A percentile compares a stretch with the other conserved stretches of the same genome.
Evolutionary conservation across 1,140 invertebrate genomes (phyloP).

Genomic region (Sipha flava): DNA sequence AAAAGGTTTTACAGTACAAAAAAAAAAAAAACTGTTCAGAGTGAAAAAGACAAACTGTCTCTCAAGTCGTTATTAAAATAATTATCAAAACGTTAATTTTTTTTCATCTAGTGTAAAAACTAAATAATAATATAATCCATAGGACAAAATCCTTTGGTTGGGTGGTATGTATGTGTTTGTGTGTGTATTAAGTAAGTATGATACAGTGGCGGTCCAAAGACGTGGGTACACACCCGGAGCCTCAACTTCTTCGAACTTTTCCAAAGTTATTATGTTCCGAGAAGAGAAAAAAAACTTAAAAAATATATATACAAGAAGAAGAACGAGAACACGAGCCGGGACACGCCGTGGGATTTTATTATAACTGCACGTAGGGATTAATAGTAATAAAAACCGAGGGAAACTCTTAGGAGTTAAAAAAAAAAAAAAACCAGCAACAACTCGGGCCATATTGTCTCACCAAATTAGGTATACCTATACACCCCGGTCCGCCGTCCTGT

Average conservation of each 20-base stretch:
- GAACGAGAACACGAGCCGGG: neutral
- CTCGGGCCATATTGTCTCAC: slow-evolving; percentile 30
- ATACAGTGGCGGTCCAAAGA: neutral
- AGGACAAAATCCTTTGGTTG: neutral
- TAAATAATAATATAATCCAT: neutral
- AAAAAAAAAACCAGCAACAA: neutral
- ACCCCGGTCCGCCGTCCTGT: slow-evolving; percentile 35
- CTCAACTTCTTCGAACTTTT: slow-evolving; percentile 23
- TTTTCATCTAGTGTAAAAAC: neutral
- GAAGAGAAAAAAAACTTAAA: neutral
- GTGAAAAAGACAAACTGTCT: neutral
- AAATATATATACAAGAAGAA: neutral
- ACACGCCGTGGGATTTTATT: slow-evolving; percentile 25
- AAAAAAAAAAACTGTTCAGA: neutral
- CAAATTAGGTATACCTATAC: slow-evolving; percentile 32
- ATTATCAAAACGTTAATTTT: neutral
- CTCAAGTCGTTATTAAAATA: neutral
- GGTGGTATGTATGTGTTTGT: too few relatives aligned
- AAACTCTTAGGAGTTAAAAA: slow-evolving; percentile 7
- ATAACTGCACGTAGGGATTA: slow-evolving; percentile 31
- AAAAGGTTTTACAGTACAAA: neutral
- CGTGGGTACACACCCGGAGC: neutral
- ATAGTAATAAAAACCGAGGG: slow-evolving; percentile 32
- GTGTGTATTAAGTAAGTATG: too few relatives aligned
- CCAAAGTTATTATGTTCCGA: slow-evolving; percentile 17